Base-by-base conservation (phyloP, 2,797 vertebrate genomes). In the Argyrosomus regius region DNA sequence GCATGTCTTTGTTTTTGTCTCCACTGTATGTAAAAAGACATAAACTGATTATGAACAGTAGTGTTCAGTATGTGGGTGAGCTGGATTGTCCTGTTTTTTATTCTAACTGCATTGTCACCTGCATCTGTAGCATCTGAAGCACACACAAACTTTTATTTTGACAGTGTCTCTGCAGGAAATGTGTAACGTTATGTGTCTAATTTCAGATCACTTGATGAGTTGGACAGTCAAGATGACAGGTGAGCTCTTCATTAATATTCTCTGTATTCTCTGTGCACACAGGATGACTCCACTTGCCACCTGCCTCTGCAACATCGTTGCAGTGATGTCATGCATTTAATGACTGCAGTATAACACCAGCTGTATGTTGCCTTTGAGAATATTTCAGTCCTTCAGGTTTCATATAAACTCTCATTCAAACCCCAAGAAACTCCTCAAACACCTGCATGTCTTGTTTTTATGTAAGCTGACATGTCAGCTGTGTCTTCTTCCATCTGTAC, bases 141-240 rank as follows among this genome's bases (percentile, higher is more conserved):
- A 43, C 6, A 7, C 5, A 20, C 8, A n/a, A 1, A 13, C 2
- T 4, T 54, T 45, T 39, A 52, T 67, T 73, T 67, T 41, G 41
- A 60, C 6, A 5, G 22, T 31, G 4, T 31, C 14, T 0, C 39
- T 64, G 3, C 24, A 67, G 22, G 14, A 65, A 35, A 48, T 20
- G 1, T 56, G 41, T 48, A 62, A 63, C 13, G 1, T 49, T 68
- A 1, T 64, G 1, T 78, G 13, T 76, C 8, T 75, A 0, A 62
- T 91, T 92, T 60, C 84, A 95, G 94, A 61, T 95, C 93, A 0
- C 75, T 95, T 13, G 91, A 94, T 31, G 90, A 93, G 9, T 71
- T 91, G 82, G 92, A 93, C 77, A 83, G 86, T 77, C 85, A 87
- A 12, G 83, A 88, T 57, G 66, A 82, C 85, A 86, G 86, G 94